Conservation (phyloP, 2,888 invertebrate genomes). For the Drosophila antonietae region DNA sequence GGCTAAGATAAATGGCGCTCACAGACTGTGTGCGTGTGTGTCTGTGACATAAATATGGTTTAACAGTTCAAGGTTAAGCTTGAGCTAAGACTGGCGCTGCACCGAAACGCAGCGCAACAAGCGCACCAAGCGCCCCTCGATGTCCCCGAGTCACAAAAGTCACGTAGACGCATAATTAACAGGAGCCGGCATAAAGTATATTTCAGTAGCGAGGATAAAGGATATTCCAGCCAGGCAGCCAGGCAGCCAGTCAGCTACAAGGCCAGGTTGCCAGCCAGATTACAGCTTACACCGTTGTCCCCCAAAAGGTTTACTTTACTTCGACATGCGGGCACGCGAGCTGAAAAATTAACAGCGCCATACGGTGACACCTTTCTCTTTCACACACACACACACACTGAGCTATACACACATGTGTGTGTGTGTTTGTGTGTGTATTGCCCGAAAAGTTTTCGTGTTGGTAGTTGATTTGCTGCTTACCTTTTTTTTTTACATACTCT, state of each 20-base stretch:
- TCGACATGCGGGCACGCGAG: conserved; percentile 4
- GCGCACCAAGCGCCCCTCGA: conserved; percentile 16
- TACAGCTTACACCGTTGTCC: background rate
- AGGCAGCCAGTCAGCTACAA: background rate
- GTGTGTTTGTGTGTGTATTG: conserved; percentile 24
- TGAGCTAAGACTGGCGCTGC: conserved; percentile 27
- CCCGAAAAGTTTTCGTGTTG: conserved; percentile 41
- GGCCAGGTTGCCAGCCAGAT: conserved; percentile 11
- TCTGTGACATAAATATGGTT: conserved; percentile 58
- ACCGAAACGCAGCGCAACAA: conserved; percentile 54
- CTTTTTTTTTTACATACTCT: conserved; percentile 17
- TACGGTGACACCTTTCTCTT: conserved; percentile 67
- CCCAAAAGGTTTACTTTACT: conserved; percentile 11
- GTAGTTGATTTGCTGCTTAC: conserved; percentile 71
- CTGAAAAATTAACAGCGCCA: conserved; percentile 63
- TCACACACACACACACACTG: conserved; percentile 1
- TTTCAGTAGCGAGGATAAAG: conserved; percentile 1
- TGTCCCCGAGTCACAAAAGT: conserved; percentile 28
- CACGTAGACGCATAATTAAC: conserved; percentile 76
- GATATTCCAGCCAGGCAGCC: conserved; percentile 9
- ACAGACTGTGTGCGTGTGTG: conserved; percentile 10
- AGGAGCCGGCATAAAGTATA: conserved; percentile 24
- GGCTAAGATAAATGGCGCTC: conserved; percentile 60
- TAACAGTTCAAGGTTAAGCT: conserved; percentile 61
- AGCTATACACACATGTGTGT: background rate